A percentile compares a stretch with the other conserved stretches of the same genome.
Evolutionary conservation across 2,888 invertebrate species (phyloP).

Genomic region (Punctoribates punctum): DNA sequence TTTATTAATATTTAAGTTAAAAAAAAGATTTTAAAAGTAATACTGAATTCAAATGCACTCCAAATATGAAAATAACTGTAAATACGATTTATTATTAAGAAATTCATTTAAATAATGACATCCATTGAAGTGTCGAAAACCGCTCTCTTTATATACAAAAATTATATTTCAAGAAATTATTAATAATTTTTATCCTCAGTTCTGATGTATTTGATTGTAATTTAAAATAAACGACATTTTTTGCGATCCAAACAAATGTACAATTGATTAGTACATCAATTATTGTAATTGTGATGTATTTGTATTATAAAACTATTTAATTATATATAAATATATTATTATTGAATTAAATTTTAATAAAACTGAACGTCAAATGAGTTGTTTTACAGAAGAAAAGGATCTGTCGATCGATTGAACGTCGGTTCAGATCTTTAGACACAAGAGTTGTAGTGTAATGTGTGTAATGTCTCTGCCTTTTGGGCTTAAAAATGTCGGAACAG

Average conservation of each 20-base stretch:
- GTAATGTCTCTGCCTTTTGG: not conserved
- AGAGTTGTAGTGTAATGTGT: not conserved
- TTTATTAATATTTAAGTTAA: no score
- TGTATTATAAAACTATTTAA: slow-evolving; percentile 22
- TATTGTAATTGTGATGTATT: slow-evolving; percentile 28
- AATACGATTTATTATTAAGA: not conserved
- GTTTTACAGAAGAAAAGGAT: not conserved
- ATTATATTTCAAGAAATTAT: not conserved
- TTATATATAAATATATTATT: slow-evolving; percentile 4
- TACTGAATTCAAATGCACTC: slow-evolving; percentile 18
- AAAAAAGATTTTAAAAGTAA: no score
- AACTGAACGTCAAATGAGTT: not conserved
- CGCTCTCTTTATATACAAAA: not conserved
- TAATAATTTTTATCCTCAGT: no score
- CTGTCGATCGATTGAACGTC: no score
- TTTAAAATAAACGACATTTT: not conserved
- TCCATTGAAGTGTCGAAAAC: not conserved
- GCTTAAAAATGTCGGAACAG: not conserved
- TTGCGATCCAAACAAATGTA: slow-evolving; percentile 8
- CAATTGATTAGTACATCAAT: slow-evolving; percentile 20
- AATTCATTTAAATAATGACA: not conserved
- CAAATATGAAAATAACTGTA: not conserved
- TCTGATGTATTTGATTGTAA: slow-evolving; percentile 4
- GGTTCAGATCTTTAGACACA: not conserved
- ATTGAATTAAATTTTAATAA: slow-evolving; percentile 5